Evolutionary conservation across 64 coral and sea anemone species (phyloP).

Genomic region (Stylophora pistillata): DNA sequence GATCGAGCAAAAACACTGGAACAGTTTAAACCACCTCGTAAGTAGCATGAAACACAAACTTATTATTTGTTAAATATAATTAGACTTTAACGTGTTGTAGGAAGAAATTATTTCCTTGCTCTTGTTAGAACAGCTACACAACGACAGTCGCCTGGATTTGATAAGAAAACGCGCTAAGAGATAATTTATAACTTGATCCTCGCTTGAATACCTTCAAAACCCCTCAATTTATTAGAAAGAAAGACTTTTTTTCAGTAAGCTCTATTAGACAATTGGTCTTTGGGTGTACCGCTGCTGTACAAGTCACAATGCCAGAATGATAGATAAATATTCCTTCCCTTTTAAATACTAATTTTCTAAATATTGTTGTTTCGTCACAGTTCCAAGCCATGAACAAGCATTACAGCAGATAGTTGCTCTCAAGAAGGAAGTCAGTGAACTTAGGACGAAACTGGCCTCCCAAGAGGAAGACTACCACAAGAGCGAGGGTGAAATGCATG

Average conservation of each 20-base stretch:
- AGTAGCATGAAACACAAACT: conserved; percentile 8
- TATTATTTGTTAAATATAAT: not conserved
- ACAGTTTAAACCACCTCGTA: conserved; percentile 91
- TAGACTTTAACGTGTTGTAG: no score
- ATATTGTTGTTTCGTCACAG: conserved; percentile 31
- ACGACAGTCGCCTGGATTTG: no score
- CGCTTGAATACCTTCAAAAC: no score
- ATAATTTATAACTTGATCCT: no score
- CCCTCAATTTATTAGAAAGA: no score
- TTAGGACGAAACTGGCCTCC: conserved; percentile 60
- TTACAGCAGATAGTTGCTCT: conserved; percentile 82
- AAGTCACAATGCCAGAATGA: no score
- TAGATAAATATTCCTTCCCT: not conserved
- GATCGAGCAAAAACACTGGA: conserved; percentile 75
- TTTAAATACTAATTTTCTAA: not conserved
- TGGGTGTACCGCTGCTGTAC: no score
- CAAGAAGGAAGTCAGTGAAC: conserved; percentile 82
- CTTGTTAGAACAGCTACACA: no score
- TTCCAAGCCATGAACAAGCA: conserved; percentile 88
- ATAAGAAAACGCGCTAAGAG: no score
- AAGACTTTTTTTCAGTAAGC: no score
- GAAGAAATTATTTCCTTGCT: no score
- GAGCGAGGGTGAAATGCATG: conserved; percentile 83
- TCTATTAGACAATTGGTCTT: no score
- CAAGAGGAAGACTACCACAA: conserved; percentile 88